These are phyloP conservation scores for Heterotis niloticus DNA, from an alignment of 2,113 vertebrate genomes.

Conservation along the genomic window DNA sequence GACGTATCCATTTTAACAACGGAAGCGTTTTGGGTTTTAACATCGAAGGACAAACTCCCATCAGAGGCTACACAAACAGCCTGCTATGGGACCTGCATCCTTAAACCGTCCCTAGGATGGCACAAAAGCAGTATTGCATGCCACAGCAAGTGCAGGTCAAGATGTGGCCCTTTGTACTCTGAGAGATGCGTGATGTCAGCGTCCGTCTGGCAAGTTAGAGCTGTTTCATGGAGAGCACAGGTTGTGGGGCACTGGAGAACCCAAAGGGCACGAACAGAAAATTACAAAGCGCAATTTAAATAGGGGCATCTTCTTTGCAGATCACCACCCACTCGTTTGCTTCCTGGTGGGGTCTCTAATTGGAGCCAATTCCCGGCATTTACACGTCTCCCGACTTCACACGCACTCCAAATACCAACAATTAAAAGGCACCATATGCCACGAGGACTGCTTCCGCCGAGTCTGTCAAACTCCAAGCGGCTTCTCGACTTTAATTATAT, in stretches of 20 bases:
- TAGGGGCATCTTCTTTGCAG: background rate
- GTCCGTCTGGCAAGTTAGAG: background rate
- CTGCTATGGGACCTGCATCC: background rate
- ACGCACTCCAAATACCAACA: background rate
- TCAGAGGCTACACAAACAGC: background rate
- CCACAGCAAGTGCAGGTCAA: constrained; percentile 16
- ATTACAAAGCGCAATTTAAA: background rate
- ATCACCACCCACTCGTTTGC: background rate
- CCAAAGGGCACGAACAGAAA: background rate
- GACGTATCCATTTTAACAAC: constrained; percentile 19
- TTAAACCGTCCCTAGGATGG: background rate
- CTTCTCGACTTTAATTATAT: too few relatives aligned
- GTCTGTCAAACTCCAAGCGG: background rate
- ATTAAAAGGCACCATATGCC: background rate
- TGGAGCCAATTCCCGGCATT: background rate
- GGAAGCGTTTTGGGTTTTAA: constrained; percentile 18
- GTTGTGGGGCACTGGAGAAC: background rate
- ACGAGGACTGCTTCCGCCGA: background rate
- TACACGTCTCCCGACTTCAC: too few relatives aligned
- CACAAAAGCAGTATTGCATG: background rate
- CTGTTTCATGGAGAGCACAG: background rate
- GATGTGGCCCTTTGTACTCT: background rate
- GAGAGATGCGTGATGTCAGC: constrained; percentile 5
- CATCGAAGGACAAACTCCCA: constrained; percentile 15
- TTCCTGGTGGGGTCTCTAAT: background rate